Conservation (phyloP, 1,140 invertebrate genomes). For the Microplitis mediator region DNA sequence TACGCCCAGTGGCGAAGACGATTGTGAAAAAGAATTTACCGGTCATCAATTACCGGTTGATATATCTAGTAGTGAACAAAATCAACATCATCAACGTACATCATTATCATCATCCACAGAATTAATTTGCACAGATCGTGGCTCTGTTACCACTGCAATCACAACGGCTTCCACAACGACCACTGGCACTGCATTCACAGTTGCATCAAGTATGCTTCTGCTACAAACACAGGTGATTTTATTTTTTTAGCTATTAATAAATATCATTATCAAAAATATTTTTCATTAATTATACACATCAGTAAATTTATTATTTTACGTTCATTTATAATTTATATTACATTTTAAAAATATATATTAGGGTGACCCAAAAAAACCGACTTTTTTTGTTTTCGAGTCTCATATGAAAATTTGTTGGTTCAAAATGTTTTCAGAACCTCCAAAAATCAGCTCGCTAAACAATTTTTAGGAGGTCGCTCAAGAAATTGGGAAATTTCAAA, state of each 20-base stretch:
- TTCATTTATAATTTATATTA: background rate
- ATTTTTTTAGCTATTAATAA: background rate
- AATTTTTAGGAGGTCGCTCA: no score
- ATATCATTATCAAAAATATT: background rate
- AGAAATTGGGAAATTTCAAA: no score
- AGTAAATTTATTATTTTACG: no score
- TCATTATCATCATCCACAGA: background rate
- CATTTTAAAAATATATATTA: background rate
- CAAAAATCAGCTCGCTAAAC: no score
- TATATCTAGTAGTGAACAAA: conserved; percentile 48
- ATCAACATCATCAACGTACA: conserved; percentile 39
- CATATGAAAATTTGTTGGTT: no score
- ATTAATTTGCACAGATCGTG: conserved; percentile 30
- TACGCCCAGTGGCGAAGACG: conserved; percentile 54
- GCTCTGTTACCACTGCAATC: conserved; percentile 43
- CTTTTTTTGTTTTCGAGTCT: no score
- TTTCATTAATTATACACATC: background rate
- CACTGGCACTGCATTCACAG: conserved; percentile 60
- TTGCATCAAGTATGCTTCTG: conserved; percentile 70
- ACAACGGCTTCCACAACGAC: conserved; percentile 55
- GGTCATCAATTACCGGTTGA: conserved; percentile 47
- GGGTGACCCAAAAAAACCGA: no score
- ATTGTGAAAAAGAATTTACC: conserved; percentile 55
- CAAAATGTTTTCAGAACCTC: no score
- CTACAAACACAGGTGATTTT: conserved; percentile 67